These are phyloP conservation scores for Anguilla pacifica DNA, from an alignment of 2,797 vertebrate species.

Conservation along the genomic window DNA sequence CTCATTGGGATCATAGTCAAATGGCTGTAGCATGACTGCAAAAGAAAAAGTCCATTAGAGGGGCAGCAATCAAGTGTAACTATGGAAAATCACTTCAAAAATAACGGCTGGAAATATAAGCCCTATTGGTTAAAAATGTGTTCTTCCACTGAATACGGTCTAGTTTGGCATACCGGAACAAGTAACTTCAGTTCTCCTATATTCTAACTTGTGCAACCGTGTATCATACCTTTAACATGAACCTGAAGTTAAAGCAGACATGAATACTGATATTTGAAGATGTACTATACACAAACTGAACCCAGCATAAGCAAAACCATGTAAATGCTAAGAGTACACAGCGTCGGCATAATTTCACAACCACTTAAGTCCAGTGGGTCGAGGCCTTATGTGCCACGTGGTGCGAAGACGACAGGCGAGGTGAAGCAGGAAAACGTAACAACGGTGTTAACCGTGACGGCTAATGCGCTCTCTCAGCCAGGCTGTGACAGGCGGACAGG, in stretches of 20 bases:
- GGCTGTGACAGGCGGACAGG: neutral
- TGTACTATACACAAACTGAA: neutral
- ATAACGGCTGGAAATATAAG: neutral
- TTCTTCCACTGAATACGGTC: neutral
- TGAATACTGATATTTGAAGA: neutral
- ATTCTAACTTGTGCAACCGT: neutral
- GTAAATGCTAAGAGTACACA: neutral
- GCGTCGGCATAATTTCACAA: too few relatives aligned
- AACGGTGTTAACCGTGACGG: neutral
- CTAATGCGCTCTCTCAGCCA: neutral
- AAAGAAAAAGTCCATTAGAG: constrained; percentile 35
- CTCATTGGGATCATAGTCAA: constrained; percentile 89
- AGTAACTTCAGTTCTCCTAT: neutral
- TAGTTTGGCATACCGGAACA: neutral
- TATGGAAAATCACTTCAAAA: neutral
- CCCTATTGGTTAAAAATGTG: neutral
- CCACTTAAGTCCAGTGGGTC: neutral
- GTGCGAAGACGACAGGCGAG: too few relatives aligned
- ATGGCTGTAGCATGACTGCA: constrained; percentile 87
- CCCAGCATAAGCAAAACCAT: neutral
- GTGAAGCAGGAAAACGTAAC: too few relatives aligned
- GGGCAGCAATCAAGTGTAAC: neutral
- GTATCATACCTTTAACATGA: too few relatives aligned
- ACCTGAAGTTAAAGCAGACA: too few relatives aligned
- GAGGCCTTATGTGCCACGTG: too few relatives aligned